Base-by-base conservation (phyloP, 2,888 invertebrate species). In the Amorpha juglandis region DNA sequence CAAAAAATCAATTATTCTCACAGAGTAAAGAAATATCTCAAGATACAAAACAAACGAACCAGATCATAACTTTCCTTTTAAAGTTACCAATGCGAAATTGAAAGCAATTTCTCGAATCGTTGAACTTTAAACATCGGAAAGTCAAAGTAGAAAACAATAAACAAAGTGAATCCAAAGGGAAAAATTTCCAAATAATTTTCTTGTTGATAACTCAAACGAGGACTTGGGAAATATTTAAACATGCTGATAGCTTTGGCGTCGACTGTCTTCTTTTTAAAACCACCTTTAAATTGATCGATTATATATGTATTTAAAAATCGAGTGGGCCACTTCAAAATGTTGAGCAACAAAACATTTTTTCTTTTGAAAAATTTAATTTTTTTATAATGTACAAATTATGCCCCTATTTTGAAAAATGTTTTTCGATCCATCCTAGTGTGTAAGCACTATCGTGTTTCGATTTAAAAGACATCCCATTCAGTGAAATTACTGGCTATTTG, bases 131-230 rank as follows among this genome's bases (percentile, higher is more conserved):
- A 83, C 78, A 81, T 79, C 83, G 77, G 73, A 83, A 76, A 85
- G 83, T 81, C 79, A 79, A 83, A 83, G 78, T 84, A 81, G 82
- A 82, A 84, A 87, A 87, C 87, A 87, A 88, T 85, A 84, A 87
- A 82, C 83, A 81, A 76, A 72, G 77, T 77, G 71, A 75, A 73
- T 79, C 74, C 78, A 77, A 77, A 72, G 76, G 76, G 76, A 78
- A 84, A 86, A 83, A 84, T 84, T 81, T 75, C 74, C 70, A 78
- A 80, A 82, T 83, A 81, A 84, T 84, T 86, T 82, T 77, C 79
- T 38, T 62, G 16, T 27, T 42, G 50, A 50, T 63, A 62, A 51
- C 50, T 48, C 42, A 35, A 48, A 63, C 58, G 63, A 48, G 63
- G 38, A 7, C 58, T 42, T 12, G 16, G 42, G 19, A 38, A 58